These are phyloP conservation scores for Melanotaenia parkinsoni DNA, from an alignment of 2,797 vertebrate species.

Conservation along the genomic window DNA sequence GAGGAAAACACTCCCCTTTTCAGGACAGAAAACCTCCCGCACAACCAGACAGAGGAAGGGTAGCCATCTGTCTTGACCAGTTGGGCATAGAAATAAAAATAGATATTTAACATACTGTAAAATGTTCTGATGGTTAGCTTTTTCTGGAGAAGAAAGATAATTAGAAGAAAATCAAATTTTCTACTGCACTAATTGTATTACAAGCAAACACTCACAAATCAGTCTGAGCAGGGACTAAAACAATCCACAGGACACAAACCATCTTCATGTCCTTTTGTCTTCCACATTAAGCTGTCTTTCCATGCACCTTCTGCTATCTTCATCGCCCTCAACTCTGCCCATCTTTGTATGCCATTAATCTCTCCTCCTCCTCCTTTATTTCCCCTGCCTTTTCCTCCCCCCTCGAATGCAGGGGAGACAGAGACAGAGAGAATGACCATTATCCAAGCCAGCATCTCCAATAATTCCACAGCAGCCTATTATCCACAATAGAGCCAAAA, in stretches of 20 bases:
- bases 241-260: constrained; percentile 46
- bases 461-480: constrained; percentile 80
- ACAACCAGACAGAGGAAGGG: no score
- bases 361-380: constrained; percentile 51
- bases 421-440: constrained; percentile 76
- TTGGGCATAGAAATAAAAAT: not conserved
- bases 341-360: constrained; percentile 78
- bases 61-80: no score
- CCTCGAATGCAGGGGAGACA: constrained; percentile 49
- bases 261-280: constrained; percentile 62
- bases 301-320: constrained; percentile 71
- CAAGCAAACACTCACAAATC: constrained; percentile 59
- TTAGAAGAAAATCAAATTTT: constrained; percentile 61
- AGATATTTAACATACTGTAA: constrained; percentile 24
- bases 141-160: constrained; percentile 35
- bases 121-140: constrained; percentile 15
- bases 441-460: constrained; percentile 79
- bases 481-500: constrained; percentile 80
- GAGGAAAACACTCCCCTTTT: no score
- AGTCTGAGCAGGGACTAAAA: constrained; percentile 19
- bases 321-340: constrained; percentile 73
- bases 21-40: no score
- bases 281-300: constrained; percentile 58
- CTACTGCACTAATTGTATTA: constrained; percentile 60
- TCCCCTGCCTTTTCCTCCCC: constrained; percentile 54